Conservation (phyloP, 2,113 vertebrate species). For the Petrocephalus microphthalmus region DNA sequence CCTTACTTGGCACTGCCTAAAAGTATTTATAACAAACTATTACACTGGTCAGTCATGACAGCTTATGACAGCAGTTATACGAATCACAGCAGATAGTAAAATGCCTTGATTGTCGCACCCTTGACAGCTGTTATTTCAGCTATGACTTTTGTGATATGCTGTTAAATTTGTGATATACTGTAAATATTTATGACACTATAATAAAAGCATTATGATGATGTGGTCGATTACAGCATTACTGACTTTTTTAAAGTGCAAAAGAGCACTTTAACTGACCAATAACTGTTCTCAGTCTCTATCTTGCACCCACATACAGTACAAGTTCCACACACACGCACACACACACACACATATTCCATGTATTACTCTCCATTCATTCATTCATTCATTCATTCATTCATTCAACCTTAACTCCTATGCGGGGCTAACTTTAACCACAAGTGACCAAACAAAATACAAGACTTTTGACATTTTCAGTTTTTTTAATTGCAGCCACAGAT, state of each 20-base stretch:
- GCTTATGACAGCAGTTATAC: background rate
- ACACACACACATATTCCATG: background rate
- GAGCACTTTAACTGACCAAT: background rate
- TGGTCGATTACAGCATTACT: background rate
- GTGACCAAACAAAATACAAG: too few species aligned
- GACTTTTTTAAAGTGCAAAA: background rate
- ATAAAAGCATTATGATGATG: background rate
- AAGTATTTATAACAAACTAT: background rate
- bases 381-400: too few species aligned
- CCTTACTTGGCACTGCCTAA: background rate
- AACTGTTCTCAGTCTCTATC: background rate
- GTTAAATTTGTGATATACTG: background rate
- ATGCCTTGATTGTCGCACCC: background rate
- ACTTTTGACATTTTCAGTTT: too few species aligned
- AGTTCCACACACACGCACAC: background rate
- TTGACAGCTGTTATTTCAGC: background rate
- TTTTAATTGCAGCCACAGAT: too few species aligned
- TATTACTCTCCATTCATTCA: too few species aligned
- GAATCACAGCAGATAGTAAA: background rate
- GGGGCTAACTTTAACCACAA: too few species aligned
- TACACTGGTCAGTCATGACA: background rate
- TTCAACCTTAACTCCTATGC: too few species aligned
- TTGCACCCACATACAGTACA: background rate
- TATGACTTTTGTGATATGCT: background rate
- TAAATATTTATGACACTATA: background rate